phyloP scores from a whole-genome alignment of 2,113 vertebrate genomes.

The Cheilinus undulatus region DNA sequence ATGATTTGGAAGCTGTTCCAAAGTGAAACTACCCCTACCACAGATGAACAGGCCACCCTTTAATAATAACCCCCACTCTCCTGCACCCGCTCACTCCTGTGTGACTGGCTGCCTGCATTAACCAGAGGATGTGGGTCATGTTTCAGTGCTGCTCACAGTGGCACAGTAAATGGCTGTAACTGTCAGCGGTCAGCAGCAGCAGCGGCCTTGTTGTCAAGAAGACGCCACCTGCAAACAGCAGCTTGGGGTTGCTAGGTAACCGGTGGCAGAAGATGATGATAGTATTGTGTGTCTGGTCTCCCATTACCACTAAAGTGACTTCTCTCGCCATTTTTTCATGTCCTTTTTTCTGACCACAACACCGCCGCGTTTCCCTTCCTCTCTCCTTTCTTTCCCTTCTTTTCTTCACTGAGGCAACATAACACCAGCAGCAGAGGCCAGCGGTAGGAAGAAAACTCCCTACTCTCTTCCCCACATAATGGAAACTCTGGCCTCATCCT shows the following conservation, averaged over 20 bases:
- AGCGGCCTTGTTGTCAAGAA: conserved; percentile 58
- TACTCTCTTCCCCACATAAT: conserved; percentile 70
- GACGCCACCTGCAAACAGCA: conserved; percentile 70
- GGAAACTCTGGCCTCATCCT: conserved; percentile 79
- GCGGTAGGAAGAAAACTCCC: conserved; percentile 63
- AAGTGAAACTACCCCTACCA: not conserved
- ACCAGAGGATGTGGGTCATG: conserved; percentile 33
- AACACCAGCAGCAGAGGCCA: conserved; percentile 68
- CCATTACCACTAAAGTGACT: conserved; percentile 42
- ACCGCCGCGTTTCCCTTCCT: not conserved
- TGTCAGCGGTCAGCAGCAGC: conserved; percentile 48
- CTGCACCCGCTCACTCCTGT: not conserved
- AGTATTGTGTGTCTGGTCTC: conserved; percentile 42
- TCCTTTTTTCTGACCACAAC: conserved; percentile 10
- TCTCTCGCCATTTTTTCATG: not conserved
- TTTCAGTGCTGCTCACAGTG: conserved; percentile 30
- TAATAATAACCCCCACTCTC: not conserved
- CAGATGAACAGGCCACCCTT: not conserved
- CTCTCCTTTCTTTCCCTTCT: conserved; percentile 11
- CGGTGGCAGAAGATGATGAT: conserved; percentile 64
- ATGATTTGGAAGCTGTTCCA: not conserved
- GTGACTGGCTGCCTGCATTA: conserved; percentile 11
- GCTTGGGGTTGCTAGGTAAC: conserved; percentile 82
- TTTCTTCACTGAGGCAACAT: conserved; percentile 59
- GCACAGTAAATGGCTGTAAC: conserved; percentile 44